Conservation (phyloP, 2,888 invertebrate species). For the Cheilosia vernalis region DNA sequence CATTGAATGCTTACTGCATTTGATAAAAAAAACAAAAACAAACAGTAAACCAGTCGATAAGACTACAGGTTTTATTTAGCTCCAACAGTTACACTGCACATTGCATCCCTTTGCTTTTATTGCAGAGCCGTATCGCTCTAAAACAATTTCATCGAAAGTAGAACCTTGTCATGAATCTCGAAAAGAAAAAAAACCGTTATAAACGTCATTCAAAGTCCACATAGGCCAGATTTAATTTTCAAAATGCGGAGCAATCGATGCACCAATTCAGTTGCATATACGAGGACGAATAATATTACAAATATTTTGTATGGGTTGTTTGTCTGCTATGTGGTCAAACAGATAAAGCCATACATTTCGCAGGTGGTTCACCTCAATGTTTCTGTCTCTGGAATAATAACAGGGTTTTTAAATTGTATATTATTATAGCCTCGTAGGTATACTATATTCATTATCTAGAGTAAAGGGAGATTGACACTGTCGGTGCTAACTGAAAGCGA, state of each 20-base stretch:
- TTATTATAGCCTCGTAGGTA: neutral
- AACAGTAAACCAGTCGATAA: neutral
- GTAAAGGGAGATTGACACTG: conserved; percentile 14
- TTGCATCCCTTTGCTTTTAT: neutral
- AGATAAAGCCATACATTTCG: conserved; percentile 50
- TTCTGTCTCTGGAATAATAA: conserved; percentile 31
- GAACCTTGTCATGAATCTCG: conserved; percentile 2
- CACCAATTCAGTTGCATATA: conserved; percentile 1
- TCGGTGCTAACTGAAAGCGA: neutral
- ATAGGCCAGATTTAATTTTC: conserved; percentile 8
- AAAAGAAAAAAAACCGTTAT: conserved; percentile 6
- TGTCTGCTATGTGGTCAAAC: conserved; percentile 17
- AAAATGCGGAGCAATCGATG: conserved; percentile 5
- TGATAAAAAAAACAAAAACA: no score
- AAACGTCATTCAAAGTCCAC: conserved; percentile 17
- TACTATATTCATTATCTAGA: conserved; percentile 1
- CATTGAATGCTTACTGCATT: no score
- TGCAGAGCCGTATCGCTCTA: neutral
- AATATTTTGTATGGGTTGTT: neutral
- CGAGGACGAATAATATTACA: conserved; percentile 1
- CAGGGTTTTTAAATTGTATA: conserved; percentile 1
- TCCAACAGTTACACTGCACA: neutral
- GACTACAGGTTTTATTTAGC: neutral
- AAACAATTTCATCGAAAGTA: neutral
- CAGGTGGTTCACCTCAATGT: conserved; percentile 67